phyloP scores from a whole-genome alignment of 2,888 invertebrate genomes.

The Cephus sareptanus region DNA sequence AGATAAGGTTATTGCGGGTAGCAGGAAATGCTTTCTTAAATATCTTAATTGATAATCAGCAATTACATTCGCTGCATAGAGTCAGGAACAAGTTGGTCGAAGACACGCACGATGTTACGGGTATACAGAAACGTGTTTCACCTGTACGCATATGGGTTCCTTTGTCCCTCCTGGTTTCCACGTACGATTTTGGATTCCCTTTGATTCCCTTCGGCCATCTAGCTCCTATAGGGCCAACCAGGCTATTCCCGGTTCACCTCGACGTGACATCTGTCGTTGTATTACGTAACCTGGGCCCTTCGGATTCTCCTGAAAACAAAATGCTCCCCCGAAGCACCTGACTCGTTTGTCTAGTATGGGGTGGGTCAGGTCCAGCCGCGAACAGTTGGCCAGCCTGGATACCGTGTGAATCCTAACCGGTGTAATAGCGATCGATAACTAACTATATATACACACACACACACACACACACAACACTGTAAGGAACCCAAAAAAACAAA shows the following conservation, averaged over 20 bases:
- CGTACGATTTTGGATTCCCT: background rate
- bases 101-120: background rate
- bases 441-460: background rate
- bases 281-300: slow-evolving; percentile 6
- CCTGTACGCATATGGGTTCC: background rate
- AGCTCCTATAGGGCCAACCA: background rate
- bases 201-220: background rate
- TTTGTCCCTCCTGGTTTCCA: background rate
- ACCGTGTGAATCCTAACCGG: background rate
- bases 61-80: background rate
- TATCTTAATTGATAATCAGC: background rate
- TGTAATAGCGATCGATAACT: background rate
- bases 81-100: background rate
- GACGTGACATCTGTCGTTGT: slow-evolving; percentile 6
- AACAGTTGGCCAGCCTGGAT: background rate
- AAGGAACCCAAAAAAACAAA: background rate
- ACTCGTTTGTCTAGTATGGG: background rate
- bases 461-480: background rate
- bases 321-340: background rate
- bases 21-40: background rate
- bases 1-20: background rate
- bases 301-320: background rate
- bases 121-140: background rate
- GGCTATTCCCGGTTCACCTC: background rate
- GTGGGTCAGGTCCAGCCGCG: background rate